Evolutionary conservation across 2,113 vertebrate species (phyloP).

Genomic region (Syrrhaptes paradoxus): DNA sequence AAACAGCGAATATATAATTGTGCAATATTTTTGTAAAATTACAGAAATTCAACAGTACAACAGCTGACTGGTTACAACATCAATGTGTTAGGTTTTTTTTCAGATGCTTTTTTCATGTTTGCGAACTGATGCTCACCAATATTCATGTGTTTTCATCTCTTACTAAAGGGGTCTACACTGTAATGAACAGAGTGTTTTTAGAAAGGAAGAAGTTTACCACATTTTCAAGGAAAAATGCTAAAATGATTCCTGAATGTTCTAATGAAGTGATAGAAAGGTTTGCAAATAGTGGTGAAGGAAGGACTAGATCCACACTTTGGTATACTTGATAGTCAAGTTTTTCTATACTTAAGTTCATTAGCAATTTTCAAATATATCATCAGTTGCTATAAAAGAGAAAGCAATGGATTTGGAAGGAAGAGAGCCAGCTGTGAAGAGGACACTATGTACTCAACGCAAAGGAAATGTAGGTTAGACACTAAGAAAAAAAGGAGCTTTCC

Average conservation of each 20-base stretch:
- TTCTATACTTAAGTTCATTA: neutral
- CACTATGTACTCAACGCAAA: neutral
- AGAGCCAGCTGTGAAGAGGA: neutral
- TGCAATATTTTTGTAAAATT: neutral
- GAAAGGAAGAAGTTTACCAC: neutral
- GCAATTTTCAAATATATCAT: neutral
- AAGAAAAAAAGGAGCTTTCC: neutral
- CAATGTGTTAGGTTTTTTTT: neutral
- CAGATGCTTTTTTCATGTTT: neutral
- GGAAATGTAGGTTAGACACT: neutral
- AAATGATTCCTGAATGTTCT: neutral
- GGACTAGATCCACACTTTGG: neutral
- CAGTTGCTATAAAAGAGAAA: neutral
- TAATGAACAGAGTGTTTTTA: neutral
- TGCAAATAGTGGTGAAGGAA: neutral
- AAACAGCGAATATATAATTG: slow-evolving; percentile 20
- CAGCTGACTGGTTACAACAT: neutral
- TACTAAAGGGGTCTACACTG: neutral
- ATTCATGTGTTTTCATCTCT: neutral
- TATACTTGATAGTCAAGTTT: neutral
- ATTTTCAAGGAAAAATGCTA: neutral
- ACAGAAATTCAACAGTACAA: neutral
- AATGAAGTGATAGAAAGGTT: neutral
- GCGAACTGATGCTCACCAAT: neutral
- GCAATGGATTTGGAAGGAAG: neutral